A percentile compares a stretch with the other conserved stretches of the same genome.
phyloP scores from a whole-genome alignment of 2,113 vertebrate genomes.

The Perccottus glenii region DNA sequence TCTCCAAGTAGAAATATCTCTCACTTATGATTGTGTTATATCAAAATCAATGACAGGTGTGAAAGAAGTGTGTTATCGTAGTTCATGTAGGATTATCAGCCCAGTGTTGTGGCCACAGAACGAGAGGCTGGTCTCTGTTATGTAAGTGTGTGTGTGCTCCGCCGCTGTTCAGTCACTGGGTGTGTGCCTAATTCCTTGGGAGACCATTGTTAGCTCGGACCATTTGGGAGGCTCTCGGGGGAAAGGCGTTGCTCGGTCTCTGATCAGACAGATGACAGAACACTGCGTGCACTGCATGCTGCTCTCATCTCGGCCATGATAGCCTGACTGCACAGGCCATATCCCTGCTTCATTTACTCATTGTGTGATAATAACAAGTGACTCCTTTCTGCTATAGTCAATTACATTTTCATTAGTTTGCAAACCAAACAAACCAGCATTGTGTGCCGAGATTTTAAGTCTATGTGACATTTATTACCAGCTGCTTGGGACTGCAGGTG shows the following conservation, averaged over 20 bases:
- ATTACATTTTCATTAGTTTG: constrained; percentile 72
- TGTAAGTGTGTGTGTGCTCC: constrained; percentile 33
- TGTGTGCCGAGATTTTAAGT: constrained; percentile 53
- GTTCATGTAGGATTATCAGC: constrained; percentile 42
- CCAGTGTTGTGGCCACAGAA: constrained; percentile 49
- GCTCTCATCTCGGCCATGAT: constrained; percentile 49
- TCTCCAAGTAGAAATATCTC: background rate
- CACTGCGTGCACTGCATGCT: constrained; percentile 63
- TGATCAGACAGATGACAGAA: constrained; percentile 70
- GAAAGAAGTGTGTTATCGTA: background rate
- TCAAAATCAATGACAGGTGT: background rate
- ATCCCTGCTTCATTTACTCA: constrained; percentile 73
- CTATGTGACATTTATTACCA: constrained; percentile 65
- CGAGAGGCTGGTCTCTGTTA: constrained; percentile 36
- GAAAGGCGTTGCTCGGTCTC: constrained; percentile 50
- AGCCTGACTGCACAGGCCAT: constrained; percentile 56
- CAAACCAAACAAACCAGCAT: constrained; percentile 65
- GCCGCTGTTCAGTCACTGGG: background rate
- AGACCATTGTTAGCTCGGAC: constrained; percentile 60
- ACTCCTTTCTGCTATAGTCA: constrained; percentile 69
- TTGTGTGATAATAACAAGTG: constrained; percentile 70
- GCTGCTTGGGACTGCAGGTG: constrained; percentile 49
- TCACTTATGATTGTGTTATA: too few species aligned
- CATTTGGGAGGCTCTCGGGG: constrained; percentile 65
- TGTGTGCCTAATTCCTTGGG: constrained; percentile 58